phyloP scores from a whole-genome alignment of 2,113 vertebrate genomes.

The Vimba vimba region DNA sequence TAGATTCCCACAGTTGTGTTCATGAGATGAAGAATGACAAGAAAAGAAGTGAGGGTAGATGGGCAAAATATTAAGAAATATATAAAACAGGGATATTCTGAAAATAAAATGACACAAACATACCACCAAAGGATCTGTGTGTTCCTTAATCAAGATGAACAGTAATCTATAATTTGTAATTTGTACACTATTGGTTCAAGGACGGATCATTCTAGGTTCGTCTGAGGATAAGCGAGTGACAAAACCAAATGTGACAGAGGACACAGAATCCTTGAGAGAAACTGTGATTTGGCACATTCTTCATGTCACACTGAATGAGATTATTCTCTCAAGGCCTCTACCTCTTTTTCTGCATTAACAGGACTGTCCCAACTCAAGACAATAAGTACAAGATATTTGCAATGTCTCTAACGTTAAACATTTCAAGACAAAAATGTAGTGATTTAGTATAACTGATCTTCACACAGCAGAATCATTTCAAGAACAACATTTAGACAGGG shows the following conservation, averaged over 20 bases:
- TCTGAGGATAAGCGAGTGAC: neutral
- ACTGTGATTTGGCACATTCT: constrained; percentile 17
- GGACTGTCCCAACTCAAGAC: neutral
- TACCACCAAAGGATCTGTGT: neutral
- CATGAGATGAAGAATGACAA: neutral
- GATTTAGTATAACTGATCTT: neutral
- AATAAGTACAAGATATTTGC: neutral
- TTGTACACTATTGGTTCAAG: too few species aligned
- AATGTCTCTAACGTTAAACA: neutral
- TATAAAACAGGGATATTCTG: neutral
- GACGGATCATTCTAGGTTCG: neutral
- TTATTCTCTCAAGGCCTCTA: neutral
- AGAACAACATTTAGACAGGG: neutral
- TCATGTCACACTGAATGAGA: constrained; percentile 1
- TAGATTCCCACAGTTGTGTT: neutral
- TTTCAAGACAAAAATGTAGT: neutral
- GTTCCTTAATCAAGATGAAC: neutral
- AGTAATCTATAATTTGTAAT: too few species aligned
- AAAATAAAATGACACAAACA: neutral
- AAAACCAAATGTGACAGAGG: constrained; percentile 23
- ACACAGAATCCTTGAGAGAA: neutral
- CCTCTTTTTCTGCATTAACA: neutral
- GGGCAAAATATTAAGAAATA: neutral
- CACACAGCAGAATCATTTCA: constrained; percentile 15
- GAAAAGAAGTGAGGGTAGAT: neutral